Evolutionary conservation across 2,888 invertebrate species (phyloP), one percentile per base, ranked within the genome.

Genomic region (Dasypogon diadema): DNA sequence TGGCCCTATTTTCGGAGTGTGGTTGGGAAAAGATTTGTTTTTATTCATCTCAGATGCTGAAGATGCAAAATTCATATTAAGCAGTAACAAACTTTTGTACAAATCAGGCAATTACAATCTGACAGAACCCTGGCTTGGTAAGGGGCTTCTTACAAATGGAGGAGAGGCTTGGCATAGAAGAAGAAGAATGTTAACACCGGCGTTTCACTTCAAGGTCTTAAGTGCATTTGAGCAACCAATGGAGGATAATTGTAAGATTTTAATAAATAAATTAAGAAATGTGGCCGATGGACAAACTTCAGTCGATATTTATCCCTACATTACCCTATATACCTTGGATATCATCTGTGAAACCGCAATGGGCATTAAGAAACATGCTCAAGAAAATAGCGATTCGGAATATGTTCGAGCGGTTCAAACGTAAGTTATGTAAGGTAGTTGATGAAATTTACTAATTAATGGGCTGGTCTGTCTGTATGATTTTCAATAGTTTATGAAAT

Each of bases 161-260:
- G 85, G 85, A 16, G 83, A 84, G 14, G 88, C 89, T 83, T 94
- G 94, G 94, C 89, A 88, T 80, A 85, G 85, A 0, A 88, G 91
- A n/a, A 88, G 94, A 60, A 93, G 92, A 84, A 88, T 94, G 76
- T 82, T 94, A 70, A 94, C 94, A 0, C 93, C 93, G 0, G 90
- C 93, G 0, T 94, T 94, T 83, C 94, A 94, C 83, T 94, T 93
- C 83, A 91, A 91, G 80, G 93, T 93, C 76, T 85, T 94, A 42
- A 90, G 92, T 81, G 90, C 92, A 80, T 94, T 93, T 83, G 85
- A 92, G 56, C 90, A 90, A 1, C 89, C 92, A 0, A 92, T 94
- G 84, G 90, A 92, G 80, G 89, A 89, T 77, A 91, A 92, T 79
- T 87, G 90, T 16, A 85, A 87, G 51, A 87, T 90, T 14, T 84